Evolutionary conservation across 2,888 invertebrate species (phyloP), one percentile per base, ranked within the genome.

Genomic region (Meghimatium bilineatum): DNA sequence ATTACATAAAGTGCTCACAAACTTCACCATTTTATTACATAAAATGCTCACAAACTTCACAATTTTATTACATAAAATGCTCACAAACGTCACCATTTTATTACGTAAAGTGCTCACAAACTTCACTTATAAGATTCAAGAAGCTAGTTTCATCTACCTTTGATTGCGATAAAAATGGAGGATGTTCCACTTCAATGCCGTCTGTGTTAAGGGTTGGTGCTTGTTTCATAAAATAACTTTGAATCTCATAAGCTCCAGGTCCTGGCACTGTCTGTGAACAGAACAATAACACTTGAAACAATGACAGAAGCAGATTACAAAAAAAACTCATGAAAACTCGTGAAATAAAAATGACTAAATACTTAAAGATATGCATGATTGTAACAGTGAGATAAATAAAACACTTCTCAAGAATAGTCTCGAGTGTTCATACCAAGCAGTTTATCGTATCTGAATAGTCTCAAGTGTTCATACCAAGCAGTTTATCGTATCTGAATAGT

Each of bases 141-240:
- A 10, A 23, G 71, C 36, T 71, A 10, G 71, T 26, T 38, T 49
- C 29, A 80, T 89, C 83, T 81, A 93, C 93, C 92, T 93, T 93
- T 29, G 92, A 88, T 87, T 93, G 93, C 80, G 92, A 91, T 87
- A 92, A 89, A 87, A 93, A 93, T 29, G 93, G 93, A 17, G 93
- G 93, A 75, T 93, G 93, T 84, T 93, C 93, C 36, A 93, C 90
- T 86, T 93, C 92, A 56, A 92, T 89, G 49, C 92, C 92, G 52
- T 93, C 93, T 67, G 91, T 90, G 87, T 93, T 93, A 44, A 92
- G 87, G 83, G 91, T 92, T 0, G 90, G 89, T 3, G 89, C 89
- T 71, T 88, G 85, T 1, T 87, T 88, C 34, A 93, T 91, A 89
- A 93, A 93, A 38, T 88, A 88, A 32, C 93, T 91, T 74, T 89